Evolutionary conservation across 2,113 vertebrate genomes (phyloP), one percentile per base, ranked within the genome.

Genomic region (Silurus glanis): DNA sequence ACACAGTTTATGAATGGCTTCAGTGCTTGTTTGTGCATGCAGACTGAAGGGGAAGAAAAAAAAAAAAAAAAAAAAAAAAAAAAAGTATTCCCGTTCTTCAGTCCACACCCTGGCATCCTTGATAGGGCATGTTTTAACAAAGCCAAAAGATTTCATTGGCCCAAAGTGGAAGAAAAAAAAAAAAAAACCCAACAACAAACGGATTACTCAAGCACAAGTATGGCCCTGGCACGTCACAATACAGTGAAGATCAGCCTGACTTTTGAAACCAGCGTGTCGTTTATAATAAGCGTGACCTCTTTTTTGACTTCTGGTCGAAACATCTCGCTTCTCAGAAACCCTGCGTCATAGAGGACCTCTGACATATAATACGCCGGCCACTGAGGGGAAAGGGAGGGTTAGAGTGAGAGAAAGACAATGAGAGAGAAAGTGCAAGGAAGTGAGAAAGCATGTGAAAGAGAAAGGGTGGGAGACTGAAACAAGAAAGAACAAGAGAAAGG

Each of bases 321-420:
- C 6, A 5, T 21, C 9, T 56, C 51, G 61, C 83, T 85, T 85
- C 85, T 80, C 45, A 83, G 83, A 85, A 87, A 87, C 64, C 53
- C 80, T 72, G 67, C 13, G 14, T 89, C 86, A 85, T 17, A 82
- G 82, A 28, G 58, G 80, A 56, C 83, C 74, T 79, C 58, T 55
- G 62, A 82, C 80, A 85, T 25, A 21, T 49, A 78, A 85, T 82
- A 81, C 86, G 59, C 64, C 74, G n/a, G 19, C 84, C 80, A 83
- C 80, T 7, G 37, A 53, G 58, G 45, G 0, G 9, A 23, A 16
- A 16, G 5, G n/a, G 2, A 3, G 21, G 9, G 9, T 1, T 19
- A 71, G 67, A 45, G 7, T 7, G 16, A 17, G 28, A 17, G 14
- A 47, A 3, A 72, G 37, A 49, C 17, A 16, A n/a, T 8, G 8